Evolutionary conservation across 2,797 vertebrate species (phyloP).

Genomic region (Sebastolobus alascanus): DNA sequence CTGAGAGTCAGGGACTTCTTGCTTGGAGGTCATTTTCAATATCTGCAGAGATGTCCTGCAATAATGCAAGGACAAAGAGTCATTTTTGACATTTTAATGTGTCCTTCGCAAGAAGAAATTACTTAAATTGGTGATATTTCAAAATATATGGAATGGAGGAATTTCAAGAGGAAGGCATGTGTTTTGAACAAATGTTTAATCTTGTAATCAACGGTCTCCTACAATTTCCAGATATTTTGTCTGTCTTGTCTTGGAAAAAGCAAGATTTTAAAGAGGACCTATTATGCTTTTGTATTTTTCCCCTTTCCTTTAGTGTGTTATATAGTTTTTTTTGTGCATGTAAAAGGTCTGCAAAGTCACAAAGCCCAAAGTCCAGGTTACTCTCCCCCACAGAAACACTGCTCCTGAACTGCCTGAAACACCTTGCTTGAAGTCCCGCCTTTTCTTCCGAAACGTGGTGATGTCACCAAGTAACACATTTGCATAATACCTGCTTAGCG

Average conservation of each 20-base stretch:
- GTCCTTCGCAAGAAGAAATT: background rate
- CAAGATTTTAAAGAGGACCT: conserved; percentile 19
- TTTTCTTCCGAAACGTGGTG: too few relatives aligned
- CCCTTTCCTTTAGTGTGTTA: too few relatives aligned
- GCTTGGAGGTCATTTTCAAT: background rate
- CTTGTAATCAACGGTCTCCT: conserved; percentile 1
- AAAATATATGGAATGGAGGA: background rate
- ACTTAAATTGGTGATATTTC: conserved; percentile 16
- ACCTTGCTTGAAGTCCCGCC: too few relatives aligned
- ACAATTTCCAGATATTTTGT: background rate
- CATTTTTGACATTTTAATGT: conserved; percentile 1
- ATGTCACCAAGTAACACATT: too few relatives aligned
- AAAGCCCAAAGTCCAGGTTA: too few relatives aligned
- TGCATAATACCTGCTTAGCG: too few relatives aligned
- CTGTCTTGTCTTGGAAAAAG: background rate
- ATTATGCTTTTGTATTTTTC: too few relatives aligned
- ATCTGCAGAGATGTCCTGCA: background rate
- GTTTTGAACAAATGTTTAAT: conserved; percentile 4
- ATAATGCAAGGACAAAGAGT: conserved; percentile 2
- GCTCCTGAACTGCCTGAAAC: too few relatives aligned
- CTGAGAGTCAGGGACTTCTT: background rate
- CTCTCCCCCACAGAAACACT: too few relatives aligned
- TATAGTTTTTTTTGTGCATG: too few relatives aligned
- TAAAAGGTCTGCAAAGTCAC: too few relatives aligned
- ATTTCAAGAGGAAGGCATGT: background rate